Base-by-base conservation (phyloP, 53 echinoderm and acorn worm species). In the Astropecten irregularis region DNA sequence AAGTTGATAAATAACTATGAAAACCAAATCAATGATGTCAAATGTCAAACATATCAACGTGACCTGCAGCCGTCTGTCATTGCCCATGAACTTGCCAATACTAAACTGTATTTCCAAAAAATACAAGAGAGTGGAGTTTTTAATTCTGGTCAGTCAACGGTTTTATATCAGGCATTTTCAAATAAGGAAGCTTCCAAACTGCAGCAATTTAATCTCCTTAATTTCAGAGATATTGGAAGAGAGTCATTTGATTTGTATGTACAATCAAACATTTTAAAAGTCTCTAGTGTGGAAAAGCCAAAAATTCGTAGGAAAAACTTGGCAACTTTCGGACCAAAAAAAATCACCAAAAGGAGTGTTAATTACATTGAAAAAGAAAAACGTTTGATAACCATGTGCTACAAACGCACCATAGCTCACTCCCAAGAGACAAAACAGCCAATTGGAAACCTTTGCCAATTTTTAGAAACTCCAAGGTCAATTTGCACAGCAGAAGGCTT, bases 361-460 rank as follows among this genome's bases (percentile, higher is more conserved):
- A 83, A 56, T 46, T 69, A 90, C 36, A 47, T 87, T 74, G 91
- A 86, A 67, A 91, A 91, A 60, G 91, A n/a, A n/a, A n/a, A n/a
- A n/a, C n/a, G n/a, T n/a, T n/a, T n/a, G n/a, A n/a, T n/a, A n/a
- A n/a, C n/a, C 83, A 59, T 63, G 15, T 91, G 91, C 27, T 87
- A 87, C 38, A 87, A 91, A 56, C 69, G 91, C 32, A 19, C 82
- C 42, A 58, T 91, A 16, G 64, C 88, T 2, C 40, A 34, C 15
- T 88, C 88, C 2, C 49, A 69, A 32, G 69, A 76, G 4, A 70
- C 40, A 7, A 44, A 63, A 34, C 11, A 47, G 32, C 81, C 81
- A 22, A 49, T 44, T 9, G 37, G n/a, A 3, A 55, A 36, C 30
- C 59, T 69, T 18, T 58, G 70, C 18, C 88, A 88, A 23, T 88